These are phyloP conservation scores for Hartigia nigra DNA, from an alignment of 2,888 invertebrate genomes.

Conservation along the genomic window DNA sequence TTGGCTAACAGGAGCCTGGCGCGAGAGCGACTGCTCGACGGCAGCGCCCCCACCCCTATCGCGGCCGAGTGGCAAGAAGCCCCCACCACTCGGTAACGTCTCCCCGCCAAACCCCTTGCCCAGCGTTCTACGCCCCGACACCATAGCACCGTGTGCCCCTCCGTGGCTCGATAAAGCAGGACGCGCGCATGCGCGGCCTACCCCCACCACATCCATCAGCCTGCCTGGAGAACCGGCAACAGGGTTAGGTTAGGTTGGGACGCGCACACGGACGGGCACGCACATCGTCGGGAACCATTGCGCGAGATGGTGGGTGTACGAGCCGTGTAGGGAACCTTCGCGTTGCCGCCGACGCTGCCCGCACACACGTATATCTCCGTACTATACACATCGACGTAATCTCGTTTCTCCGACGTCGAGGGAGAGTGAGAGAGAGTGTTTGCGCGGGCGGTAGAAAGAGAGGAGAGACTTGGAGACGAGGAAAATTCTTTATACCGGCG, in stretches of 20 bases:
- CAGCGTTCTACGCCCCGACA: background rate
- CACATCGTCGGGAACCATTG: constrained; percentile 1
- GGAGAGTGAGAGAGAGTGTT: constrained; percentile 15
- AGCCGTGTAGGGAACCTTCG: constrained; percentile 44
- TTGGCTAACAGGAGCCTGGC: constrained; percentile 71
- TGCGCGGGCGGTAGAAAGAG: constrained; percentile 41
- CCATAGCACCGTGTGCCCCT: constrained; percentile 17
- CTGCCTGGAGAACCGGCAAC: constrained; percentile 57
- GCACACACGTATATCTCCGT: constrained; percentile 26
- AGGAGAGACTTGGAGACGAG: constrained; percentile 11
- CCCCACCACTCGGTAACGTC: background rate
- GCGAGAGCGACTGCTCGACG: constrained; percentile 74
- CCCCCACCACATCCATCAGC: constrained; percentile 19
- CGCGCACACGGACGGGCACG: constrained; percentile 36
- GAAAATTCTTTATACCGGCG: constrained; percentile 48
- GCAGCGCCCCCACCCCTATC: constrained; percentile 61
- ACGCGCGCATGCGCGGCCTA: constrained; percentile 29
- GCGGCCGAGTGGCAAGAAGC: background rate
- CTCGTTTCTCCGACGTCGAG: constrained; percentile 45
- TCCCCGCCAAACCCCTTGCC: background rate
- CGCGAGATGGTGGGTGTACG: constrained; percentile 29
- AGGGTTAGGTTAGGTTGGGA: constrained; percentile 56
- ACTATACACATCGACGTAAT: constrained; percentile 51
- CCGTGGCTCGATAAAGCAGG: constrained; percentile 17
- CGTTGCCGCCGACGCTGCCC: constrained; percentile 41